phyloP scores from a whole-genome alignment of 2,888 invertebrate species.

The Coleophora deauratella region DNA sequence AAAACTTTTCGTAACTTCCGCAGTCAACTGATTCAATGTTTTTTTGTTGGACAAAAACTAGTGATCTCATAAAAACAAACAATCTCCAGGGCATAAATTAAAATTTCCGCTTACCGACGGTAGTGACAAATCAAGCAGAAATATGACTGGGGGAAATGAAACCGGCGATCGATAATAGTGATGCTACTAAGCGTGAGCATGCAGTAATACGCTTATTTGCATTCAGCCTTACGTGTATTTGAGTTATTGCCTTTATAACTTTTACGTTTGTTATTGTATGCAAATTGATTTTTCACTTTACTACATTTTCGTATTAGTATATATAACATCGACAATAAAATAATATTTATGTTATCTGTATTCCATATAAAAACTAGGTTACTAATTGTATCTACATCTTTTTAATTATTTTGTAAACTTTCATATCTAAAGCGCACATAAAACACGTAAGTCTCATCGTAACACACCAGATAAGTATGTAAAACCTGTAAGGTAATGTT shows the following conservation, averaged over 20 bases:
- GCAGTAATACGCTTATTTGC: conserved; percentile 17
- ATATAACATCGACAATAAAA: too few species aligned
- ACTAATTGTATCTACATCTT: too few species aligned
- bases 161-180: conserved; percentile 34
- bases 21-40: conserved; percentile 41
- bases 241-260: too few species aligned
- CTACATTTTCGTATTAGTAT: too few species aligned
- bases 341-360: too few species aligned
- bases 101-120: conserved; percentile 66
- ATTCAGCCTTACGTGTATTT: conserved; percentile 2
- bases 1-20: conserved; percentile 54
- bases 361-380: too few species aligned
- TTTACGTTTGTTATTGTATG: too few species aligned
- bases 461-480: not conserved
- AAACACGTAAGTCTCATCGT: too few species aligned
- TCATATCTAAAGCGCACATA: too few species aligned
- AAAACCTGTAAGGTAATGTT: not conserved
- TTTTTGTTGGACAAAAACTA: conserved; percentile 52
- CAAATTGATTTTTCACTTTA: too few species aligned
- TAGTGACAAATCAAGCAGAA: conserved; percentile 62
- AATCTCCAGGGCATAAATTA: conserved; percentile 67
- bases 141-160: conserved; percentile 47
- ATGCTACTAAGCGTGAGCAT: conserved; percentile 25
- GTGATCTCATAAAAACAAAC: conserved; percentile 63
- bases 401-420: too few species aligned